A percentile compares a stretch with the other conserved stretches of the same genome.
Conservation (phyloP, 2,113 vertebrate genomes). For the Gavia stellata region DNA sequence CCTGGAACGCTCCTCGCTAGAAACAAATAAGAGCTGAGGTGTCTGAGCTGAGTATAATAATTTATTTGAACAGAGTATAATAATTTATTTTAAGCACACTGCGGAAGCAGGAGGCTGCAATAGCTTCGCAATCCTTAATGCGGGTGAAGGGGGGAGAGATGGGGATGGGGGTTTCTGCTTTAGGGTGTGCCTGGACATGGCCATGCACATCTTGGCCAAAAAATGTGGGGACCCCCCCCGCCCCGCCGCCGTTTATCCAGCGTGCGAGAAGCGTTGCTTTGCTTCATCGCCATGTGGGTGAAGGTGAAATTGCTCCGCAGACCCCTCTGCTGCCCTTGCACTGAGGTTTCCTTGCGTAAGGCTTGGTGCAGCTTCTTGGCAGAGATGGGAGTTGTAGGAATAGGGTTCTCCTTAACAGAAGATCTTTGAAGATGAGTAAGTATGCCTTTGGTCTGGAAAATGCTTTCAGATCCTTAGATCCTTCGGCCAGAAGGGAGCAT, state of each 20-base stretch:
- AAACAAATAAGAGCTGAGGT: neutral
- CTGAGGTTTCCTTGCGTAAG: neutral
- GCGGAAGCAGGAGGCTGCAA: neutral
- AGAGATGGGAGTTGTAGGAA: neutral
- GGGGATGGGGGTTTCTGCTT: neutral
- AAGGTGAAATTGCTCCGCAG: neutral
- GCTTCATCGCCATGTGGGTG: rapidly evolving
- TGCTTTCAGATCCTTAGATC: neutral
- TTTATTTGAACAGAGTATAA: neutral
- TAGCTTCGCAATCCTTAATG: neutral
- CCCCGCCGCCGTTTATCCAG: rapidly evolving
- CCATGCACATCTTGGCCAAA: neutral
- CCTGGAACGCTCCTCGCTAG: neutral
- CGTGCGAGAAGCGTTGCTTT: neutral
- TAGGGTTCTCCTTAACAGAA: neutral
- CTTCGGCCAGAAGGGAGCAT: neutral
- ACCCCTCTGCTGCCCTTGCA: neutral
- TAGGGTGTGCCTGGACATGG: neutral
- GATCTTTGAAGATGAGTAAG: neutral
- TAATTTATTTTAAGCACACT: neutral
- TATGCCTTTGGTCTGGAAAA: neutral
- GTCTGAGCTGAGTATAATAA: neutral
- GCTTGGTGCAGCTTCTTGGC: neutral
- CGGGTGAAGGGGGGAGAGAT: neutral
- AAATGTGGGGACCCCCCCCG: neutral